Conservation (phyloP, 1,140 invertebrate species). For the Cotesia typhae region DNA sequence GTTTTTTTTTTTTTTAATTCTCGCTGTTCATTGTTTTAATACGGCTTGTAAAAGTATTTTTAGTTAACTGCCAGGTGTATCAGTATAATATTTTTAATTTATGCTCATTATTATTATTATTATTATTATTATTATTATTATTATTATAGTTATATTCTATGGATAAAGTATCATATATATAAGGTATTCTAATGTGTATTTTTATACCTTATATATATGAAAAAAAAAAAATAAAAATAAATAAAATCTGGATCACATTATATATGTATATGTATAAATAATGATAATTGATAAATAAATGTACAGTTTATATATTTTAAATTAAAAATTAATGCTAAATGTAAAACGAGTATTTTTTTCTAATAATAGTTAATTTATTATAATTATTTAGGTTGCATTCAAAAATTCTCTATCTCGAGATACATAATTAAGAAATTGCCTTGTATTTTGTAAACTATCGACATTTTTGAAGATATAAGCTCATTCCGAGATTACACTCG, state of each 20-base stretch:
- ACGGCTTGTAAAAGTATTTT: slow-evolving; percentile 44
- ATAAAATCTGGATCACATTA: slow-evolving; percentile 39
- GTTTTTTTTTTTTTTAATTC: background rate
- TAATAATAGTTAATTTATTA: background rate
- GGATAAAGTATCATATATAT: slow-evolving; percentile 11
- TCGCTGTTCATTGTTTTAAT: slow-evolving; percentile 38
- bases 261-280: slow-evolving; percentile 47
- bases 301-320: slow-evolving; percentile 68
- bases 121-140: slow-evolving; percentile 36
- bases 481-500: too few species aligned
- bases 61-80: slow-evolving; percentile 55
- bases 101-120: slow-evolving; percentile 58
- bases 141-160: background rate
- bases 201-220: background rate
- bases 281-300: slow-evolving; percentile 47
- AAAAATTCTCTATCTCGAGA: background rate
- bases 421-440: too few species aligned
- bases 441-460: too few species aligned
- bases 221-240: slow-evolving; percentile 46
- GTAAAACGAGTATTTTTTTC: slow-evolving; percentile 29
- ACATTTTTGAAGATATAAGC: too few species aligned
- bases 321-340: slow-evolving; percentile 65
- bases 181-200: slow-evolving; percentile 40
- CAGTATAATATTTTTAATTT: slow-evolving; percentile 58
- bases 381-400: background rate